Base-by-base conservation (phyloP, 2,888 invertebrate genomes). In the Microctonus aethiopoides region DNA sequence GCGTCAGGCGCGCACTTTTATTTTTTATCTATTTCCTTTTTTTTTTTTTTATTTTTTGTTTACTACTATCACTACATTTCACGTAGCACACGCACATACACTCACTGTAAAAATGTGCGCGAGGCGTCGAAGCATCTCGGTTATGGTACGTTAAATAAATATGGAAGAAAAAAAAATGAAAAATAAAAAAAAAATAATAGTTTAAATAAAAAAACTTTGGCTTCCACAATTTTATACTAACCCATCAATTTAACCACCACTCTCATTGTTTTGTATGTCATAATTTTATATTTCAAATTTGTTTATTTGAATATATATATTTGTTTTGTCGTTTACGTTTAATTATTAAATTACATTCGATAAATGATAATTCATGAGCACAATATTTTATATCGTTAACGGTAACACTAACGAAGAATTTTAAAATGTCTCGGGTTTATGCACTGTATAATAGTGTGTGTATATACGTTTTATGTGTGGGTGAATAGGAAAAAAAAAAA, bases 401-500 rank as follows among this genome's bases (percentile, higher is more conserved):
- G 29, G n/a, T 16, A 34, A 63, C 4, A 63, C 32, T 22, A 34
- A 34, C 52, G 63, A 52, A 52, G 1, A 52, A 51, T 20, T 34
- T 39, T 65, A 65, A 13, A 65, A n/a, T 32, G 2, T 54, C 26
- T 54, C 11, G 13, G 16, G 11, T 26, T 26, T 52, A 61, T 61
- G 11, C n/a, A 39, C 41, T 4, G 46, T 46, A 16, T 46, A 34
- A 22, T 51, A 51, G 0, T 11, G 24, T 13, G 52, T 52, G 20
- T 52, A 24, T 9, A 22, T 11, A 32, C 16, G 52, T 56, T 61
- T 51, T 11, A n/a, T 52, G 29, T 24, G 51, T 29, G 3, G 11
- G n/a, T 26, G 29, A 52, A 26, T 36, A 46, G 20, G 32, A 10
- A 32, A 51, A 16, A 41, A 32, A 57, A 41, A 32, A 51, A 46